Percentiles rank a stretch among this genome's conserved stretches.
Conservation (phyloP, 1,140 invertebrate species). For the Ptiloglossa arizonensis region DNA sequence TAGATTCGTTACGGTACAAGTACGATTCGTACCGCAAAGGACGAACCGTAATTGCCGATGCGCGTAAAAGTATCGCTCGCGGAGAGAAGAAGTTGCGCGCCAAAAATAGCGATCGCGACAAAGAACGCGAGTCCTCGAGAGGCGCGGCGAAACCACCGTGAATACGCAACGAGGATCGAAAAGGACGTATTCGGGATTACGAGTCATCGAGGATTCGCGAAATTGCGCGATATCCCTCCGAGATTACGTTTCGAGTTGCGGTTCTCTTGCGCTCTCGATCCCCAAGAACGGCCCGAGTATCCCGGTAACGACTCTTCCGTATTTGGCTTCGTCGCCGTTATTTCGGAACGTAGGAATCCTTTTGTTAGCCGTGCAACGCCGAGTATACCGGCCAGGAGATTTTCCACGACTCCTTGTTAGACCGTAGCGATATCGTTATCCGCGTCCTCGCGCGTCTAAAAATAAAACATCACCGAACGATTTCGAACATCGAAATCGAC, state of each 20-base stretch:
- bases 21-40: too few species aligned
- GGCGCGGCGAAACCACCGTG: too few species aligned
- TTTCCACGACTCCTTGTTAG: not conserved
- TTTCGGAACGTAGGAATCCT: not conserved
- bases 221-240: not conserved
- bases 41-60: too few species aligned
- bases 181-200: not conserved
- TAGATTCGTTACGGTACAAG: too few species aligned
- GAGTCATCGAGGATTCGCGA: not conserved
- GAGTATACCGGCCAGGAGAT: not conserved
- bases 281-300: not conserved
- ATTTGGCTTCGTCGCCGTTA: not conserved
- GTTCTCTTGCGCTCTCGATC: not conserved
- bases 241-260: not conserved
- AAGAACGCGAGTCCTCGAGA: too few species aligned
- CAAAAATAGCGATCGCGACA: too few species aligned
- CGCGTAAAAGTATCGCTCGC: too few species aligned
- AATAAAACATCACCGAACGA: not conserved
- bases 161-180: not conserved
- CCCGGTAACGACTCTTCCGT: not conserved
- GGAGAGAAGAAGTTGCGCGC: too few species aligned
- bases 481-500: too few species aligned
- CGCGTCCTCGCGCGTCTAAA: not conserved
- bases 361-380: not conserved
- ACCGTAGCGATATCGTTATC: slow-evolving; percentile 2